Base-by-base conservation (phyloP, 2,888 invertebrate genomes). In the Sialis lutaria region DNA sequence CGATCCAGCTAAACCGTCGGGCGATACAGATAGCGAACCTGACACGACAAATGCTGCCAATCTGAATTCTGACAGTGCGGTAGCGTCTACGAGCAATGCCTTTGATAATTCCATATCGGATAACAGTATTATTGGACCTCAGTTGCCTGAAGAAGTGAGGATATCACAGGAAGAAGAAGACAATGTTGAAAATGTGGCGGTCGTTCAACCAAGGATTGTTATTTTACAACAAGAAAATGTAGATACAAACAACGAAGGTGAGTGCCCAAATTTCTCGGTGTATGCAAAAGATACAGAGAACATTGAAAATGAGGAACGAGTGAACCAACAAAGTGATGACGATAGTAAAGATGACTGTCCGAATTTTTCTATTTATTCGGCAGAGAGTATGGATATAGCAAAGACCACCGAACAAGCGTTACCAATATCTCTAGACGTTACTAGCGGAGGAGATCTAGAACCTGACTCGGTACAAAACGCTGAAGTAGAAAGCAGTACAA, bases 191-290 rank as follows among this genome's bases (percentile, higher is more conserved):
- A 33, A n/a, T 2, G 43, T 50, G n/a, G 45, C 10, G 6, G 33
- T 40, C 32, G 40, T 33, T 2, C 39, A 40, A 40, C 45, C 45
- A n/a, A 10, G 45, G 31, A 40, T 45, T 10, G 40, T 45, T 10
- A 32, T n/a, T 31, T 40, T 45, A 22, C 40, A 45, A 39, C 45
- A 64, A 30, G 59, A 57, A 33, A 56, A 62, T 12, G 61, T 62
- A 44, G 60, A 61, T 49, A 62, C 59, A 44, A 60, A 63, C 42
- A 70, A 69, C 50, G 67, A 67, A 50, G 65, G 65, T 9, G 67
- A 81, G 55, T 88, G 87, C 62, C 88, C 88, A 4, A 88, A 88
- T 63, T 85, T 86, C 61, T 82, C 82, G 8, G 82, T 88, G 53
- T 88, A 88, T 64, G 87, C 88, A 4, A 22, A 22, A 22, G 22